Evolutionary conservation across 2,113 vertebrate genomes (phyloP).

Genomic region (Colaptes auratus): DNA sequence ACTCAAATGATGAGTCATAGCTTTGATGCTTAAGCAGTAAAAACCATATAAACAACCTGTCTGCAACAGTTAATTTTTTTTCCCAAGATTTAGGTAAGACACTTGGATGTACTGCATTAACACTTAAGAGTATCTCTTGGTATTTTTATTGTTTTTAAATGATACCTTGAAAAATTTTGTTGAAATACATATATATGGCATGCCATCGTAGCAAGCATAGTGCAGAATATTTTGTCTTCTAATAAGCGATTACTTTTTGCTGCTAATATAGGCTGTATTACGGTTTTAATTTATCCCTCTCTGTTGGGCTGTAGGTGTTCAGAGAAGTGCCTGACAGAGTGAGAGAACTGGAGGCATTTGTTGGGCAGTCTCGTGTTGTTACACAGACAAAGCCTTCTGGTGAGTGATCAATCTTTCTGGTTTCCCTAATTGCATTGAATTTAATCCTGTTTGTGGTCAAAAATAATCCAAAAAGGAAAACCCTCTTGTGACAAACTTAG

Average conservation of each 20-base stretch:
- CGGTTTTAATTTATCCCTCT: neutral
- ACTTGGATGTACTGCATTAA: neutral
- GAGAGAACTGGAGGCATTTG: conserved; percentile 77
- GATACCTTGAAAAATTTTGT: neutral
- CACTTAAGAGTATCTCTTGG: neutral
- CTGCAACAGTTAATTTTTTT: neutral
- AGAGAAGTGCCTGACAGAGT: conserved; percentile 83
- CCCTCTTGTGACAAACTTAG: neutral
- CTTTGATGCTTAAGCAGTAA: neutral
- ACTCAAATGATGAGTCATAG: neutral
- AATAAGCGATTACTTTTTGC: neutral
- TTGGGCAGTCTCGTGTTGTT: conserved; percentile 68
- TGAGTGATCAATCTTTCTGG: neutral
- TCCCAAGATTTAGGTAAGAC: neutral
- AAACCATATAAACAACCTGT: neutral
- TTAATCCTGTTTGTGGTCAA: neutral
- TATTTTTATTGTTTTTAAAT: neutral
- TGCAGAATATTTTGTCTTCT: neutral
- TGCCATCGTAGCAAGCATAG: neutral
- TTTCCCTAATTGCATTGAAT: neutral
- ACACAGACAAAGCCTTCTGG: conserved; percentile 78
- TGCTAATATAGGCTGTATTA: neutral
- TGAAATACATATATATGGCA: neutral
- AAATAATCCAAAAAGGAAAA: neutral
- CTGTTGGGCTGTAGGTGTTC: conserved; percentile 73